phyloP scores from a whole-genome alignment of 2,888 invertebrate genomes.

The Dendrolimus pini region DNA sequence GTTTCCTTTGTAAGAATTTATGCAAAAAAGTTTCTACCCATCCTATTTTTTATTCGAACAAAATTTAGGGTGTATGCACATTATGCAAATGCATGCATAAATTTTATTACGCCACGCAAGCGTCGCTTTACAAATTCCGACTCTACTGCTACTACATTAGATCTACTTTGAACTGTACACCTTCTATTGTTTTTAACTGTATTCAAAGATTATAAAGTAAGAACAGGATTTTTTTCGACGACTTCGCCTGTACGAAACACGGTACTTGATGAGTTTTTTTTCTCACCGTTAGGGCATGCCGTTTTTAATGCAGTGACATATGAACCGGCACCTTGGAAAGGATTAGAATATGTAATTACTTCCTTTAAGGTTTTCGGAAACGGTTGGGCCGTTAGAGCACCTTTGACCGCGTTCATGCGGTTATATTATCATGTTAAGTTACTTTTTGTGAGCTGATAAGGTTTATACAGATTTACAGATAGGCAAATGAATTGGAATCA shows the following conservation, averaged over 20 bases:
- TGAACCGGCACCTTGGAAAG: conserved; percentile 63
- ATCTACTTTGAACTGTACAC: conserved; percentile 25
- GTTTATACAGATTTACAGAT: conserved; percentile 1
- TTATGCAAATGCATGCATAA: conserved; percentile 78
- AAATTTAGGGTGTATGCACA: conserved; percentile 75
- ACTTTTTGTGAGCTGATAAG: conserved; percentile 21
- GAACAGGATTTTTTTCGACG: conserved; percentile 62
- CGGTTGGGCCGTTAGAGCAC: conserved; percentile 56
- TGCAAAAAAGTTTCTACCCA: conserved; percentile 77
- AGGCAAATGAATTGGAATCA: neutral
- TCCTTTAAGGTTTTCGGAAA: conserved; percentile 74
- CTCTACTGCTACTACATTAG: conserved; percentile 22
- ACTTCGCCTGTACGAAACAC: conserved; percentile 43
- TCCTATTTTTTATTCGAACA: conserved; percentile 78
- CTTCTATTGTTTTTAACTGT: conserved; percentile 29
- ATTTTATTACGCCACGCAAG: conserved; percentile 52
- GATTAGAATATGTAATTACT: conserved; percentile 77
- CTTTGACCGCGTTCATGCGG: conserved; percentile 29
- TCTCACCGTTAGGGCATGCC: conserved; percentile 47
- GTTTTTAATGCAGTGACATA: conserved; percentile 71
- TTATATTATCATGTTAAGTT: conserved; percentile 23
- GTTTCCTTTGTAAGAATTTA: conserved; percentile 76
- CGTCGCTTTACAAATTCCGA: conserved; percentile 24
- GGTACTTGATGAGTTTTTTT: conserved; percentile 62
- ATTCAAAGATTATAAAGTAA: conserved; percentile 46